These are phyloP conservation scores for Hydrotaea diabolus DNA, from an alignment of 2,888 invertebrate genomes.

Conservation along the genomic window DNA sequence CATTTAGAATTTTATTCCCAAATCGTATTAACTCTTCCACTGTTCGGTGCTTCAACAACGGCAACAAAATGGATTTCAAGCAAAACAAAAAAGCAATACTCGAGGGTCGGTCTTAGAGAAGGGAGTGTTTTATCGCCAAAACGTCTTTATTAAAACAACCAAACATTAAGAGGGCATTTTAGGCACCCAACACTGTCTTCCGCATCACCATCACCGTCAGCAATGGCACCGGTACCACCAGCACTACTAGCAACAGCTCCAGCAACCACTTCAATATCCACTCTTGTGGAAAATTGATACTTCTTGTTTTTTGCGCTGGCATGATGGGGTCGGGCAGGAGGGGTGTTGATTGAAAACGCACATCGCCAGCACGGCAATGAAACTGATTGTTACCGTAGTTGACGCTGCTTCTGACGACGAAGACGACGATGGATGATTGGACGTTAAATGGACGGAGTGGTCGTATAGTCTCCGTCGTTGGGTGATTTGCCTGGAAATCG, in stretches of 20 bases:
- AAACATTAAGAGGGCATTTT: conserved; percentile 77
- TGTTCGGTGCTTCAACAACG: neutral
- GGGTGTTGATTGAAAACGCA: conserved; percentile 68
- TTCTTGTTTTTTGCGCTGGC: conserved; percentile 28
- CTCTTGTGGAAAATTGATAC: conserved; percentile 67
- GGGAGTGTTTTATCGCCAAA: conserved; percentile 65
- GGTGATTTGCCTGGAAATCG: conserved; percentile 10
- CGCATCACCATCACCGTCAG: conserved; percentile 55
- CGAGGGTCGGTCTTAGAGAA: conserved; percentile 59
- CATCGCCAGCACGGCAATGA: conserved; percentile 52
- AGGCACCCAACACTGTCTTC: conserved; percentile 69
- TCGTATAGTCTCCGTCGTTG: neutral
- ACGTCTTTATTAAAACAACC: conserved; percentile 79
- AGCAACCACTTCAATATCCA: conserved; percentile 16
- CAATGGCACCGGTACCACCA: conserved; percentile 2
- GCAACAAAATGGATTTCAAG: conserved; percentile 3
- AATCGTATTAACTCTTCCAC: conserved; percentile 24
- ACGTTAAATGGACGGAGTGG: neutral
- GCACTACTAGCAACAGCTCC: neutral
- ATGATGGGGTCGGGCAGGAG: neutral
- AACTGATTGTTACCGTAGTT: conserved; percentile 63
- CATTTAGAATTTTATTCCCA: too few species aligned
- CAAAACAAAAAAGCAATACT: conserved; percentile 37
- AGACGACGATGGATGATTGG: conserved; percentile 3
- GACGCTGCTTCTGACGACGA: conserved; percentile 21